phyloP scores from a whole-genome alignment of 2,113 vertebrate genomes.

The Triplophysa siluroides region DNA sequence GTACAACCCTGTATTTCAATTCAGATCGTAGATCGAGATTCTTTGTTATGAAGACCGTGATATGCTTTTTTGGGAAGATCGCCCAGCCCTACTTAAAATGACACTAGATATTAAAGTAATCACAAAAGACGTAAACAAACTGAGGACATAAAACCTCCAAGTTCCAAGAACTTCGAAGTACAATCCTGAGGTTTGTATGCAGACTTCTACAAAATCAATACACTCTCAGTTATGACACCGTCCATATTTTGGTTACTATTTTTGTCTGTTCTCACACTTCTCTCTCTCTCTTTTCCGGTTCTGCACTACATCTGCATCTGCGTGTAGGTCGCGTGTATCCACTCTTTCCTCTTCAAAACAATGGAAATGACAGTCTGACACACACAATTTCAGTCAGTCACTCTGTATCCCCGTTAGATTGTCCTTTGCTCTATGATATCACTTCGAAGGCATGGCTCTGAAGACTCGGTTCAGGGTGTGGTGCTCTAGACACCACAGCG shows the following conservation, averaged over 20 bases:
- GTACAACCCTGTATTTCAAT: no score
- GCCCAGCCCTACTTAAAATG: no score
- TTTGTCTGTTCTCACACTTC: constrained; percentile 13
- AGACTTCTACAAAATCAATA: no score
- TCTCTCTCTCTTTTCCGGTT: background rate
- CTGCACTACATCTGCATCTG: constrained; percentile 8
- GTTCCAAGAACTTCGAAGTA: no score
- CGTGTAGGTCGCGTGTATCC: background rate
- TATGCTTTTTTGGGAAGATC: no score
- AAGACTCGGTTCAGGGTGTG: constrained; percentile 31
- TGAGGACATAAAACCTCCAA: background rate
- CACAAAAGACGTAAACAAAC: background rate
- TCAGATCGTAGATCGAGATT: no score
- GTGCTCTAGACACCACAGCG: constrained; percentile 12
- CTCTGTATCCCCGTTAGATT: background rate
- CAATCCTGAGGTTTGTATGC: no score
- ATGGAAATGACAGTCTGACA: constrained; percentile 16
- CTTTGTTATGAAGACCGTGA: no score
- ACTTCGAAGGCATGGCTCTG: constrained; percentile 29
- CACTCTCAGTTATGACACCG: background rate
- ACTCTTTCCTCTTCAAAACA: background rate
- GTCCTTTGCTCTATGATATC: constrained; percentile 31
- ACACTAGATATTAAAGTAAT: no score
- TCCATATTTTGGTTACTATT: background rate
- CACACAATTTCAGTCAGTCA: constrained; percentile 4